Conservation (phyloP, 64 coral and sea anemone species). For the Actinia equina region DNA sequence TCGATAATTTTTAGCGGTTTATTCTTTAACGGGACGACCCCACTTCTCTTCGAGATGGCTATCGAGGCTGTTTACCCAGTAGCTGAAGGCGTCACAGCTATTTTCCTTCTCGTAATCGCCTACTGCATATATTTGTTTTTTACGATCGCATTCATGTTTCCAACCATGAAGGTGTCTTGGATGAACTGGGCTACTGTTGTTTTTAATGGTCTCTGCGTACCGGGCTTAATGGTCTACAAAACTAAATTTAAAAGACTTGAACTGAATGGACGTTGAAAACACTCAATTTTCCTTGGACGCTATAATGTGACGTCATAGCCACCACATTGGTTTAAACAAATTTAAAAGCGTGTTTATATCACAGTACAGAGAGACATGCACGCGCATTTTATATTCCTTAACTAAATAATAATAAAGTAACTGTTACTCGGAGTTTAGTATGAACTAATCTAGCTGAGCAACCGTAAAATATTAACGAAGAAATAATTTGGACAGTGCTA, state of each 20-base stretch:
- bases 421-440: too few species aligned
- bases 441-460: too few species aligned
- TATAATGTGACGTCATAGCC: too few species aligned
- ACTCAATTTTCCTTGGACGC: too few species aligned
- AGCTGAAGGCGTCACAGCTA: constrained; percentile 23
- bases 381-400: too few species aligned
- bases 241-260: constrained; percentile 3
- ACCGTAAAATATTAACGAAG: too few species aligned
- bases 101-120: neutral
- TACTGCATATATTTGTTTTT: constrained; percentile 31
- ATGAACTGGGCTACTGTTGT: constrained; percentile 75
- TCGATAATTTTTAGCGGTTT: constrained; percentile 53
- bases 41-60: constrained; percentile 53
- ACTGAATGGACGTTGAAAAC: neutral
- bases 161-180: constrained; percentile 8
- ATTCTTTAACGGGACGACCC: constrained; percentile 48
- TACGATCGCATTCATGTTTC: constrained; percentile 53
- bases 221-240: constrained; percentile 41
- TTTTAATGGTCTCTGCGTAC: constrained; percentile 26
- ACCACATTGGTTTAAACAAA: too few species aligned
- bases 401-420: too few species aligned
- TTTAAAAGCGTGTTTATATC: too few species aligned
- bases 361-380: too few species aligned
- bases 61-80: constrained; percentile 62
- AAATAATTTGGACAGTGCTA: too few species aligned